These are phyloP conservation scores for Xestoiulus laeticollis DNA, from an alignment of 2,888 invertebrate genomes.

Conservation along the genomic window DNA sequence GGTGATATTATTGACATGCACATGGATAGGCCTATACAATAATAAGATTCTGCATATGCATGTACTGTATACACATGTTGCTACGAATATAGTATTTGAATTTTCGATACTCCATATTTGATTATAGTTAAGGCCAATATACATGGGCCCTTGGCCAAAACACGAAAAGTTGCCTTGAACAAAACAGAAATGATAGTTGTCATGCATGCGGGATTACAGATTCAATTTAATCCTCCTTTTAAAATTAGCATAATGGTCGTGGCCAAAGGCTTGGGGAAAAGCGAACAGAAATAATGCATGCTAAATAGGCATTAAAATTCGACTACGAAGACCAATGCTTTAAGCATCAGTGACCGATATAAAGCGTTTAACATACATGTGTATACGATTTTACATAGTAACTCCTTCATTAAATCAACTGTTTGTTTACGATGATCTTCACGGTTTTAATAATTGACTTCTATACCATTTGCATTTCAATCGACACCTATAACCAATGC, in stretches of 20 bases:
- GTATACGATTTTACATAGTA: not conserved
- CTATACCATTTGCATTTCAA: too few species aligned
- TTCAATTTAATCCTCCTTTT: conserved; percentile 3
- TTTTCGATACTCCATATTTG: not conserved
- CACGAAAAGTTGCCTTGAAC: not conserved
- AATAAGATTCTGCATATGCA: not conserved
- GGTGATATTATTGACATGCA: not conserved
- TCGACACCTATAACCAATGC: too few species aligned
- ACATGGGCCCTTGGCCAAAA: not conserved
- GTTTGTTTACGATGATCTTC: not conserved
- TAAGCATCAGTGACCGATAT: not conserved
- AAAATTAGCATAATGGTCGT: conserved; percentile 1
- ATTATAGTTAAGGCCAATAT: not conserved
- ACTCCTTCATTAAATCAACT: not conserved
- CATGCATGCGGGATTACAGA: not conserved
- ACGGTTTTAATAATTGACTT: too few species aligned
- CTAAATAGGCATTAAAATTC: not conserved
- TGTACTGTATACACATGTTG: not conserved
- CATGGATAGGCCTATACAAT: too few species aligned
- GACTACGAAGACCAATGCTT: not conserved
- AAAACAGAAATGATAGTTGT: not conserved
- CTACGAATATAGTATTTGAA: not conserved
- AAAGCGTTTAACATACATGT: not conserved
- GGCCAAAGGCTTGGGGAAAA: not conserved
- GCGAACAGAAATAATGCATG: not conserved